phyloP scores from a whole-genome alignment of 2,113 vertebrate genomes.

The Ictalurus furcatus region DNA sequence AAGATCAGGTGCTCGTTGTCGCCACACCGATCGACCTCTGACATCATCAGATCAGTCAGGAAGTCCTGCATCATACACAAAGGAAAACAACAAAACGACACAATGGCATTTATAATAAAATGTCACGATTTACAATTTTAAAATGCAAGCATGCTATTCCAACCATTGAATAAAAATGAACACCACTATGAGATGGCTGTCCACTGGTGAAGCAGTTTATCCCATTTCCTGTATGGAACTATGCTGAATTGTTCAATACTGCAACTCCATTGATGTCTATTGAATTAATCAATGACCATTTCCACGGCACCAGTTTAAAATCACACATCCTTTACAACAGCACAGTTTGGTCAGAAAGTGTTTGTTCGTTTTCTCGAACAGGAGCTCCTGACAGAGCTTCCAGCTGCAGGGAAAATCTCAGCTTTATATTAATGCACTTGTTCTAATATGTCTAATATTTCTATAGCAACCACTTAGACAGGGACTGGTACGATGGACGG shows the following conservation, averaged over 20 bases:
- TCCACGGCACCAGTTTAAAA: neutral
- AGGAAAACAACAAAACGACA: neutral
- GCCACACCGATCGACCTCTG: slow-evolving; percentile 96
- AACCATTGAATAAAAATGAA: neutral
- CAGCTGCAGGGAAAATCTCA: neutral
- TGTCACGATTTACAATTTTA: neutral
- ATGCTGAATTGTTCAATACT: neutral
- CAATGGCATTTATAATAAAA: neutral
- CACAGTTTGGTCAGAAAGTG: neutral
- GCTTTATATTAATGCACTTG: neutral
- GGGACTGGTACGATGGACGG: neutral
- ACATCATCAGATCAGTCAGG: slow-evolving; percentile 98
- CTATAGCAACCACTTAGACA: neutral
- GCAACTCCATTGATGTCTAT: neutral
- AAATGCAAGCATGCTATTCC: neutral
- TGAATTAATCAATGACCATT: neutral
- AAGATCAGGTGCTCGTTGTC: slow-evolving; percentile 98
- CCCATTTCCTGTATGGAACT: neutral
- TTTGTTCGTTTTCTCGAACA: neutral
- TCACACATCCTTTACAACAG: neutral
- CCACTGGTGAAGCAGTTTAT: neutral
- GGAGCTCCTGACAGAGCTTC: neutral
- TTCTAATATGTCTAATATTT: neutral
- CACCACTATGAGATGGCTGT: neutral
- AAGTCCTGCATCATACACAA: slow-evolving; percentile 80